phyloP scores from a whole-genome alignment of 2,888 invertebrate genomes.

The Malthinus flaveolus region DNA sequence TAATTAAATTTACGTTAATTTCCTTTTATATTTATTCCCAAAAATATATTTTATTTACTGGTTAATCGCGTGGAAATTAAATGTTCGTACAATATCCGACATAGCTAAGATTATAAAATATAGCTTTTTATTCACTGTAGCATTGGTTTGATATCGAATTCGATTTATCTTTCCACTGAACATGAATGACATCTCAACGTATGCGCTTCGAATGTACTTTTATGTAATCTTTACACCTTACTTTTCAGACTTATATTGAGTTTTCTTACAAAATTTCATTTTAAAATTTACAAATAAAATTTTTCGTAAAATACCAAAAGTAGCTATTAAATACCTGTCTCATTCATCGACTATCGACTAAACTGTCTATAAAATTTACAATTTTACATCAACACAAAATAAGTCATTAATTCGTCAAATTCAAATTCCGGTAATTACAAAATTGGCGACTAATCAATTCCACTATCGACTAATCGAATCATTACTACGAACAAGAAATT shows the following conservation, averaged over 20 bases:
- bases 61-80: constrained; percentile 51
- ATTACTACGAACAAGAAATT: too few species aligned
- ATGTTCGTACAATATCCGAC: constrained; percentile 50
- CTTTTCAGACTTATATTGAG: neutral
- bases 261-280: too few species aligned
- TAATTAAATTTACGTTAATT: neutral
- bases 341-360: too few species aligned
- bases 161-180: constrained; percentile 47
- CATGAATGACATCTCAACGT: constrained; percentile 44
- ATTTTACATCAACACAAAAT: too few species aligned
- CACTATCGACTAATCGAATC: too few species aligned
- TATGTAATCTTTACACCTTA: constrained; percentile 5
- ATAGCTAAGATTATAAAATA: constrained; percentile 46
- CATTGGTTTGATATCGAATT: constrained; percentile 43
- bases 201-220: constrained; percentile 21
- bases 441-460: too few species aligned
- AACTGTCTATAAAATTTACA: too few species aligned
- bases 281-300: too few species aligned
- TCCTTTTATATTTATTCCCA: constrained; percentile 40
- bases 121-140: constrained; percentile 41
- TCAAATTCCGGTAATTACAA: too few species aligned
- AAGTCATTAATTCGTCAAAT: too few species aligned
- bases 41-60: constrained; percentile 47
- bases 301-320: too few species aligned
- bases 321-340: too few species aligned